phyloP scores from a whole-genome alignment of 2,888 invertebrate species.

The Ophion ellenae region DNA sequence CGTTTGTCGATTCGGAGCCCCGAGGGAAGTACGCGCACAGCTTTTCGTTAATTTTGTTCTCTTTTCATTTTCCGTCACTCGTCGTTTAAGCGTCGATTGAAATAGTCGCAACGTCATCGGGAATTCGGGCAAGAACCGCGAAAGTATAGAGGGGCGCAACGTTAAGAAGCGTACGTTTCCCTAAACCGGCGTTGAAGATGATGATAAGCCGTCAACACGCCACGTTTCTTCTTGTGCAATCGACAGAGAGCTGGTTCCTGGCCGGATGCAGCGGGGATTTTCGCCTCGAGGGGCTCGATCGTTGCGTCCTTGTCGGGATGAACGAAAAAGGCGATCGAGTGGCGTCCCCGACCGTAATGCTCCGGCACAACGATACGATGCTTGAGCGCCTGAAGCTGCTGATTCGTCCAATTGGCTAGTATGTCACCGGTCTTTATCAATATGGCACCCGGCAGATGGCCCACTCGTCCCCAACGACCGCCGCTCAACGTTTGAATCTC shows the following conservation, averaged over 20 bases:
- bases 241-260: conserved; percentile 82
- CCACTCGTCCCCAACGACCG: conserved; percentile 90
- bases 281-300: conserved; percentile 85
- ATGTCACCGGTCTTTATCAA: conserved; percentile 91
- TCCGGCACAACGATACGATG: conserved; percentile 91
- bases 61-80: background rate
- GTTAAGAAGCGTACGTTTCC: conserved; percentile 87
- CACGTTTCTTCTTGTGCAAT: conserved; percentile 84
- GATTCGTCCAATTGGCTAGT: conserved; percentile 90
- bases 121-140: conserved; percentile 11
- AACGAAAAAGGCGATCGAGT: conserved; percentile 91
- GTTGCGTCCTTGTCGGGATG: conserved; percentile 88
- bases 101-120: conserved; percentile 3
- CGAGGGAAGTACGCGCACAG: conserved; percentile 9
- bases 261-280: conserved; percentile 76
- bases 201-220: conserved; percentile 89
- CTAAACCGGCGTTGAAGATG: conserved; percentile 89
- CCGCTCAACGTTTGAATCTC: conserved; percentile 88
- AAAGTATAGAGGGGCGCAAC: background rate
- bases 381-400: conserved; percentile 88
- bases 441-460: conserved; percentile 90
- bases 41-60: background rate
- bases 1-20: background rate
- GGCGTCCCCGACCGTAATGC: conserved; percentile 88
- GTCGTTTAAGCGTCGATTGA: conserved; percentile 7